Evolutionary conservation across 2,797 vertebrate genomes (phyloP).

Genomic region (Galago senegalensis): DNA sequence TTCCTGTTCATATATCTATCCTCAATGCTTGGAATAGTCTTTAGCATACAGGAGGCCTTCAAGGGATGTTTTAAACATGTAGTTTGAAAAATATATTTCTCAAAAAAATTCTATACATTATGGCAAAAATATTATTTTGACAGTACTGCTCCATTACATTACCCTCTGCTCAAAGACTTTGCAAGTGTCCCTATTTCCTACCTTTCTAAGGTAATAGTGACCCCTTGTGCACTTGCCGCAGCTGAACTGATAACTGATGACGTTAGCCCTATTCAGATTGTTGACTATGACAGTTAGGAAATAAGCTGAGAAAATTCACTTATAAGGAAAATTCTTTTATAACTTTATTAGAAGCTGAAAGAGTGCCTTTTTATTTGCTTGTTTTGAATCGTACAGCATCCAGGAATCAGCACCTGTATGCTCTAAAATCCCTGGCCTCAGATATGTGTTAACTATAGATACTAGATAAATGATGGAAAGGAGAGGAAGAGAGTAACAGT

Average conservation of each 20-base stretch:
- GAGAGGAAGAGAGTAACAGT: not conserved
- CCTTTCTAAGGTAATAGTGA: not conserved
- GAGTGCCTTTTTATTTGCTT: not conserved
- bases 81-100: not conserved
- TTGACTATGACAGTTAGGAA: not conserved
- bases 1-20: not conserved
- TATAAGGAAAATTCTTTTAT: not conserved
- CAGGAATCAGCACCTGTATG: not conserved
- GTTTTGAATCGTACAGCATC: not conserved
- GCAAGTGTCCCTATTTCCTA: not conserved
- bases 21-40: not conserved
- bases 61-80: not conserved
- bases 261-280: not conserved
- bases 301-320: not conserved
- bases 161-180: not conserved
- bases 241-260: not conserved
- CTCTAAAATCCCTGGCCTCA: not conserved
- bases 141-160: not conserved
- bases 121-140: not conserved
- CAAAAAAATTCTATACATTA: not conserved
- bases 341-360: not conserved
- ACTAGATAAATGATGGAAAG: not conserved
- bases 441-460: not conserved
- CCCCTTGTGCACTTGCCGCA: not conserved
- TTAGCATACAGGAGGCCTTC: not conserved